Conservation (phyloP, 2,113 vertebrate genomes). For the Dendropsophus ebraccatus region DNA sequence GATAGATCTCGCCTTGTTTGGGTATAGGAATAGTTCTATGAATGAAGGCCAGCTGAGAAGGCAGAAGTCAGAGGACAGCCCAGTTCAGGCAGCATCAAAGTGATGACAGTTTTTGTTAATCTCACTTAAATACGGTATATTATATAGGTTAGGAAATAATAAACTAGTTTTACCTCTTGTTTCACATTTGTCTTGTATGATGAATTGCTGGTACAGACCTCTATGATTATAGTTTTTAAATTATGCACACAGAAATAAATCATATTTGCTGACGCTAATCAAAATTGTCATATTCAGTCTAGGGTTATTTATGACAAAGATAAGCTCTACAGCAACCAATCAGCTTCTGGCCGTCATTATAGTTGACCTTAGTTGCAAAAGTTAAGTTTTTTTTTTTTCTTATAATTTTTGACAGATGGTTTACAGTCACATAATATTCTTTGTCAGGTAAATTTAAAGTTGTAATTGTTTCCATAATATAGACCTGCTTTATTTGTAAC, state of each 20-base stretch:
- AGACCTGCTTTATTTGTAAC: too few species aligned
- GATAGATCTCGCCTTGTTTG: too few species aligned
- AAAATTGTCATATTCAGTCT: neutral
- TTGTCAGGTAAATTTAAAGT: neutral
- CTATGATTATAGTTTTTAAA: constrained; percentile 5
- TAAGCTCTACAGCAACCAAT: neutral
- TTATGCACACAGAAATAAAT: constrained; percentile 13
- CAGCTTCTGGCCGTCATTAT: neutral
- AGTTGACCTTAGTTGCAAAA: neutral
- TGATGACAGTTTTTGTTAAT: too few species aligned
- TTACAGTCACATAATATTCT: neutral
- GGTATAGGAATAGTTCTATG: too few species aligned
- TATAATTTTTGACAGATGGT: too few species aligned
- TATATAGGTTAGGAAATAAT: neutral
- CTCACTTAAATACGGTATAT: neutral
- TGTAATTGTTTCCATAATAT: neutral
- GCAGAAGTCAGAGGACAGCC: too few species aligned
- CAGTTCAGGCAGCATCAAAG: too few species aligned
- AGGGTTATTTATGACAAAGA: neutral
- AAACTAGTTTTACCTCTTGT: neutral
- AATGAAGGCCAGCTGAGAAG: too few species aligned
- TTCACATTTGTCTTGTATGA: neutral
- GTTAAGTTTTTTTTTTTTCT: neutral
- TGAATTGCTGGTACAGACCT: neutral
- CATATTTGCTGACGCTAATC: constrained; percentile 1